phyloP scores from a whole-genome alignment of 1,140 invertebrate species.

The Drosophila eugracilis region DNA sequence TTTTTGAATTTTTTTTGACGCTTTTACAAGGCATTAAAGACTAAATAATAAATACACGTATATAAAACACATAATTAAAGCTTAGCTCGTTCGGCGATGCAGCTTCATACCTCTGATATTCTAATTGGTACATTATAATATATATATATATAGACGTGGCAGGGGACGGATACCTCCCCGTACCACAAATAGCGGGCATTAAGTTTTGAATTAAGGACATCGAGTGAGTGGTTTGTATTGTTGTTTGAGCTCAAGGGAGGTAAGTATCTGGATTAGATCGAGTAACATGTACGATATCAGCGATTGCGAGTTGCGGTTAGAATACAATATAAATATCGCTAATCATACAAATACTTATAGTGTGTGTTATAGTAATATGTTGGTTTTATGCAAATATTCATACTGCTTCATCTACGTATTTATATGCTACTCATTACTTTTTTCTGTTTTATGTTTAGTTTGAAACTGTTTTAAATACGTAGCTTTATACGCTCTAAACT shows the following conservation, averaged over 20 bases:
- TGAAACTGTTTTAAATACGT: constrained; percentile 39
- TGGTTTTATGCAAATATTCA: constrained; percentile 44
- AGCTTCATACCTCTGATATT: constrained; percentile 27
- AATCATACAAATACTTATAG: constrained; percentile 42
- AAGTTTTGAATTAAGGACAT: constrained; percentile 61
- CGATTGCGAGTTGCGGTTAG: constrained; percentile 44
- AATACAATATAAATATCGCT: constrained; percentile 50
- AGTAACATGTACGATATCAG: constrained; percentile 31
- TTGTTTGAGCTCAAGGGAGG: constrained; percentile 22
- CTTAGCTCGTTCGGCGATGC: constrained; percentile 38
- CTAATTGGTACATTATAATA: constrained; percentile 44
- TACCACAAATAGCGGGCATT: constrained; percentile 23
- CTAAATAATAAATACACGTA: constrained; percentile 80
- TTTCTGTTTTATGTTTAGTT: constrained; percentile 21
- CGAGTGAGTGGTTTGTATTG: constrained; percentile 60
- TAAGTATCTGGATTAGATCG: constrained; percentile 6
- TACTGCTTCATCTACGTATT: constrained; percentile 76
- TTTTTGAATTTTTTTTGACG: constrained; percentile 16
- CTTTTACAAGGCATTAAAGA: constrained; percentile 53
- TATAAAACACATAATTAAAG: constrained; percentile 70
- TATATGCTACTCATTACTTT: constrained; percentile 73
- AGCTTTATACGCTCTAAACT: constrained; percentile 42
- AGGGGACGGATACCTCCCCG: constrained; percentile 10
- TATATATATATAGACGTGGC: constrained; percentile 22
- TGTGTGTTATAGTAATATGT: constrained; percentile 54